A percentile compares a stretch with the other conserved stretches of the same genome.
Evolutionary conservation across 1,140 invertebrate genomes (phyloP).

Genomic region (Linepithema humile): DNA sequence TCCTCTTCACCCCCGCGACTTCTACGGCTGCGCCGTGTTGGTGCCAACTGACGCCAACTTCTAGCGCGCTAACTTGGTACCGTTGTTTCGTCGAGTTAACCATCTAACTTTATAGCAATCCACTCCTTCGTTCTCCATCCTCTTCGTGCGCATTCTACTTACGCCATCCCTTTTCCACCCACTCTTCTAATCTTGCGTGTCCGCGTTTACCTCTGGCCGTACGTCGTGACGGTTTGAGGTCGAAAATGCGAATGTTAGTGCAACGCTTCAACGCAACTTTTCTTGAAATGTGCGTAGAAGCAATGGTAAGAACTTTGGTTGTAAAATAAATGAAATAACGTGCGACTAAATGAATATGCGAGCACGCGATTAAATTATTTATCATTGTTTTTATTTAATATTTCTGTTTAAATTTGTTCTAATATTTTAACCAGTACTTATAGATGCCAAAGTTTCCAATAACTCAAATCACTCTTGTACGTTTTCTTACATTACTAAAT

Average conservation of each 20-base stretch:
- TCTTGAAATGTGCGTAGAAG: not conserved
- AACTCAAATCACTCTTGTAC: not conserved
- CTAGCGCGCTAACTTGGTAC: conserved; percentile 78
- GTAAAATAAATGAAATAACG: not conserved
- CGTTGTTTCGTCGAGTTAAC: conserved; percentile 81
- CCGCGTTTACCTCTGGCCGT: conserved; percentile 6
- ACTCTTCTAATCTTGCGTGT: conserved; percentile 25
- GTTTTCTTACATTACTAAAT: not conserved
- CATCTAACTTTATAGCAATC: conserved; percentile 80
- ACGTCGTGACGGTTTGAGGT: conserved; percentile 14
- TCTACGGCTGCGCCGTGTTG: conserved; percentile 63
- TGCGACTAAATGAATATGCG: not conserved
- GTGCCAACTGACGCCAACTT: conserved; percentile 81
- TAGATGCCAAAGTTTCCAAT: not conserved
- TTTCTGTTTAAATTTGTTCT: not conserved
- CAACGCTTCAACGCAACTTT: not conserved
- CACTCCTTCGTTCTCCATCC: conserved; percentile 61
- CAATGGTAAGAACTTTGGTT: not conserved
- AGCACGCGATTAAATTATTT: not conserved
- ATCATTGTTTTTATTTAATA: not conserved
- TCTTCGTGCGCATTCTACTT: conserved; percentile 34
- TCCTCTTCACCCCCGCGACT: not conserved
- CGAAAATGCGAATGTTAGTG: conserved; percentile 22
- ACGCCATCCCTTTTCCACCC: not conserved
- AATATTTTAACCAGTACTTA: not conserved